Base-by-base conservation (phyloP, 2,888 invertebrate genomes). In the Pammene aurita region DNA sequence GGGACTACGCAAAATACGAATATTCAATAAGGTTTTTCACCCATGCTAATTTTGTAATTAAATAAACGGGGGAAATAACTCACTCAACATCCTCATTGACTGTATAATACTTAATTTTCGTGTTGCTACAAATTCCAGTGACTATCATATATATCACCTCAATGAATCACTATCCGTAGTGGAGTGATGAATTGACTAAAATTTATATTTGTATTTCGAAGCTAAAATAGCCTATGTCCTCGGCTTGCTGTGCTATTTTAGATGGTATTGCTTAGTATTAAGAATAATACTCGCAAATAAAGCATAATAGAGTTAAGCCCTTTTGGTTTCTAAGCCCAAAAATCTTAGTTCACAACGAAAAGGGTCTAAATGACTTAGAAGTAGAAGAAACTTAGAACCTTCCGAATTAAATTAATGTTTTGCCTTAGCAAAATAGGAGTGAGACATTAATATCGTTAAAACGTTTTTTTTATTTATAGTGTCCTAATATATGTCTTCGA, bases 131-230 rank as follows among this genome's bases (percentile, higher is more conserved):
- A 74, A 75, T 76, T 74, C 72, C 63, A 52, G 50, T 67, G 67
- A 68, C 70, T 62, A 57, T 66, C 74, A 78, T 74, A 85, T 87
- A 85, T 88, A 86, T 88, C 89, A 87, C 80, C 66, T 66, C 79
- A 82, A 87, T 86, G 84, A 84, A 88, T 89, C 86, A 87, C 79
- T 78, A 84, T 83, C 81, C 78, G 63, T 83, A 82, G 87, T 85
- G 80, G 82, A 79, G 83, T 85, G 86, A 89, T 89, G 87, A 86
- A 89, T 89, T 78, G 79, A 71, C 77, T 80, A 81, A 82, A 83
- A 84, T 80, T 67, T 62, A 57, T 71, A 62, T 57, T 68, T 44
- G 2, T 55, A 14, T 58, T 18, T 26, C 5, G 7, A 9, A 0
- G 34, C n/a, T 9, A 34, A 5, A 58, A 2, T 0, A 26, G 5